phyloP scores from a whole-genome alignment of 1,140 invertebrate species.

The Calycopis cecrops region DNA sequence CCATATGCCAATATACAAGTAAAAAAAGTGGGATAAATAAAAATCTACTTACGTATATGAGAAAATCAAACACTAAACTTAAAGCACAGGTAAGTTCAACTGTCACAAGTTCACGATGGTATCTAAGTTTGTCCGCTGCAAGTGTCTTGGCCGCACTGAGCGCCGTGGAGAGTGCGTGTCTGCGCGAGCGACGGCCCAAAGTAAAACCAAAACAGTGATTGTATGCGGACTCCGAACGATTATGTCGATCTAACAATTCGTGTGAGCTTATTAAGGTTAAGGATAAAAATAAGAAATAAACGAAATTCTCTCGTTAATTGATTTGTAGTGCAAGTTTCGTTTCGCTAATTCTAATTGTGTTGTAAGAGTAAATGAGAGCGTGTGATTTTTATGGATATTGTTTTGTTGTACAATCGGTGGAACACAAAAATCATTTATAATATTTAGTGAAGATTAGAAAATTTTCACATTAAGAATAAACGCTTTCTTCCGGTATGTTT shows the following conservation, averaged over 20 bases:
- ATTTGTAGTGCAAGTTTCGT: conserved; percentile 39
- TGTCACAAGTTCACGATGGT: conserved; percentile 51
- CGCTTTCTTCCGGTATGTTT: too few relatives aligned
- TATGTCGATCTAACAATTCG: conserved; percentile 48
- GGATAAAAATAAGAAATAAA: conserved; percentile 53
- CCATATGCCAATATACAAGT: background rate
- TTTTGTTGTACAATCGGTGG: background rate
- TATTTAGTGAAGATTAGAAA: too few relatives aligned
- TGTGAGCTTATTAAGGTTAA: conserved; percentile 56
- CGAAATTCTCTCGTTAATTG: conserved; percentile 43
- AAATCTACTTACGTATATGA: conserved; percentile 38
- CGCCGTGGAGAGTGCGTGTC: conserved; percentile 51
- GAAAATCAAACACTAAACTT: conserved; percentile 43
- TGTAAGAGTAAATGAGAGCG: conserved; percentile 42
- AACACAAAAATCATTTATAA: too few relatives aligned
- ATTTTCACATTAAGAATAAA: too few relatives aligned
- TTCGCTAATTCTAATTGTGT: conserved; percentile 47
- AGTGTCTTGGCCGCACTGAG: conserved; percentile 64
- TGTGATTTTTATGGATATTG: conserved; percentile 32
- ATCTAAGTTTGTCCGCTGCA: conserved; percentile 59
- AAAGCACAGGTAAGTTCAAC: conserved; percentile 46
- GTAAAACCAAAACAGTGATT: conserved; percentile 46
- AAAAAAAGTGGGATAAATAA: conserved; percentile 16
- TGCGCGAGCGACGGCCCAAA: conserved; percentile 57
- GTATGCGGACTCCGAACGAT: conserved; percentile 45